Evolutionary conservation across 2,888 invertebrate genomes (phyloP).

Genomic region (Yponomeuta cagnagella): DNA sequence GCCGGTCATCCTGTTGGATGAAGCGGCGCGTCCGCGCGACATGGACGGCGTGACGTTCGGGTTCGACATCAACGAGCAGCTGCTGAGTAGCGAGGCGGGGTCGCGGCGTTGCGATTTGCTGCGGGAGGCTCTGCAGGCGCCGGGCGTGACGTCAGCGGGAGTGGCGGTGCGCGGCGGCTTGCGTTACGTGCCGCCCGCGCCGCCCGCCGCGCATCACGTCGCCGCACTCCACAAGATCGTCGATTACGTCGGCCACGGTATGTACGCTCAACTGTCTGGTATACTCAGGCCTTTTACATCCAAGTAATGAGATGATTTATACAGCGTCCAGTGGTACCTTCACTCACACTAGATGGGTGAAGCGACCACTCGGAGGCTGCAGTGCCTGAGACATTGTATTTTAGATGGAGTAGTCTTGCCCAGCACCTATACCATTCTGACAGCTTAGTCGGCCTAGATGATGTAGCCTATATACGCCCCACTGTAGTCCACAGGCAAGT

Average conservation of each 20-base stretch:
- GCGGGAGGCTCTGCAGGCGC: conserved; percentile 32
- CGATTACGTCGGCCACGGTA: conserved; percentile 57
- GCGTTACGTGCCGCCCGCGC: conserved; percentile 45
- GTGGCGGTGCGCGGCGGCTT: conserved; percentile 22
- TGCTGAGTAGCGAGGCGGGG: conserved; percentile 66
- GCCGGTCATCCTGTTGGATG: conserved; percentile 83
- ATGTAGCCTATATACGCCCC: no score
- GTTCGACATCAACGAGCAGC: conserved; percentile 85
- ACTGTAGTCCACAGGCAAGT: neutral
- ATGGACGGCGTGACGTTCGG: conserved; percentile 87
- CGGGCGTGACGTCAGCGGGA: conserved; percentile 12
- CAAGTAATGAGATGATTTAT: no score
- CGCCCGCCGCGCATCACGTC: conserved; percentile 29
- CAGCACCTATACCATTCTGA: no score
- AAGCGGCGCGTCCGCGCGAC: conserved; percentile 65
- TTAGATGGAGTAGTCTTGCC: no score
- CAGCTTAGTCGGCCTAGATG: no score
- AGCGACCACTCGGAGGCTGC: no score
- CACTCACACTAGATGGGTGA: no score
- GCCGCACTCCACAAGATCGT: conserved; percentile 46
- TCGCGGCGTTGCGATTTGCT: conserved; percentile 44
- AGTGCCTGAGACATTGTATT: no score
- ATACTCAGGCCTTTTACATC: no score
- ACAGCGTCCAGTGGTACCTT: no score
- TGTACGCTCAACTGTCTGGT: conserved; percentile 17